phyloP scores from a whole-genome alignment of 1,140 invertebrate genomes.

The Babylonia areolata region DNA sequence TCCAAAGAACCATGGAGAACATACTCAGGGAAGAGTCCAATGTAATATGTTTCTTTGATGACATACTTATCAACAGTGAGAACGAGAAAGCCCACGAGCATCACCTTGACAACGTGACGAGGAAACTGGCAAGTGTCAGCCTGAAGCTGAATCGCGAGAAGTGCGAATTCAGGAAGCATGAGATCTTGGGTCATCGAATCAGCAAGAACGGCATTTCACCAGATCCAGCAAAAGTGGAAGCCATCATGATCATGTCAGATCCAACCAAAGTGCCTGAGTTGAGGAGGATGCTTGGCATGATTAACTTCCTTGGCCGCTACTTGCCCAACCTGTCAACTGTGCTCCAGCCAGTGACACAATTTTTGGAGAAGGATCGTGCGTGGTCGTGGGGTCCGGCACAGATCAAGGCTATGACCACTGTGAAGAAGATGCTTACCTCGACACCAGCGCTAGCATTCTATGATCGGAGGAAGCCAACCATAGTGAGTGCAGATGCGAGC shows the following conservation, averaged over 20 bases:
- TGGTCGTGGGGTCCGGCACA: constrained; percentile 30
- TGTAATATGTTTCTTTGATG: constrained; percentile 36
- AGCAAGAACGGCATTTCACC: constrained; percentile 48
- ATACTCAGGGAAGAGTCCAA: constrained; percentile 35
- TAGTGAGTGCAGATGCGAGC: constrained; percentile 54
- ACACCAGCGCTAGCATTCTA: neutral
- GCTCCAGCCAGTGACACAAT: constrained; percentile 15
- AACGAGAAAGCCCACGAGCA: constrained; percentile 48
- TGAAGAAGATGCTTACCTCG: constrained; percentile 45
- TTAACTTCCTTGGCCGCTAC: constrained; percentile 36
- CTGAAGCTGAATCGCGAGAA: constrained; percentile 33
- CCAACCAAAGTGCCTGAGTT: constrained; percentile 1
- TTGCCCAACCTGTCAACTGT: constrained; percentile 33
- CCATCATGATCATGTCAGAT: neutral
- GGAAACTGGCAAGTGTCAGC: neutral
- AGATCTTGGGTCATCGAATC: constrained; percentile 57
- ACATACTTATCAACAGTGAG: constrained; percentile 44
- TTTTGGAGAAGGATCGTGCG: constrained; percentile 45
- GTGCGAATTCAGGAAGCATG: neutral
- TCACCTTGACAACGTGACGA: constrained; percentile 34
- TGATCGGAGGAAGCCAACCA: constrained; percentile 26
- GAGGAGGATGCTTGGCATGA: constrained; percentile 29
- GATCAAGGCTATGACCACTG: constrained; percentile 34
- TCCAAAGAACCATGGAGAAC: constrained; percentile 45
- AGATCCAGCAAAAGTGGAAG: constrained; percentile 39